Conservation (phyloP, 2,797 vertebrate genomes). For the Falco columbarius region DNA sequence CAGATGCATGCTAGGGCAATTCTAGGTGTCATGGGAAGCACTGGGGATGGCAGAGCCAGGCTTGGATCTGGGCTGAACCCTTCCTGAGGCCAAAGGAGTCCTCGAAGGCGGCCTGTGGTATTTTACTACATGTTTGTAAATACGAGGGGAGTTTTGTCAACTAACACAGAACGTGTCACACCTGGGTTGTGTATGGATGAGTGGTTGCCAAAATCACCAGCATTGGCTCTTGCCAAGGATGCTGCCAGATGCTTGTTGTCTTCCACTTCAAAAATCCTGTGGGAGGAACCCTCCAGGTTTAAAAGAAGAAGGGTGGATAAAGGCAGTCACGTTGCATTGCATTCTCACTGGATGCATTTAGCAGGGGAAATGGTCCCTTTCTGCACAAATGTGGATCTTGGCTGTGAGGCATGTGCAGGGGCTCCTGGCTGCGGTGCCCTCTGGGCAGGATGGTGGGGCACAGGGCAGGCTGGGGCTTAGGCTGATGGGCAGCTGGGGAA, state of each 20-base stretch:
- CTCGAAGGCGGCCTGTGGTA: not conserved
- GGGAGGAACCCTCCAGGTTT: not conserved
- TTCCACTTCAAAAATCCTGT: not conserved
- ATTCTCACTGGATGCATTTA: not conserved
- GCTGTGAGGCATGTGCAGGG: not conserved
- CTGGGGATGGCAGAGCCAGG: not conserved
- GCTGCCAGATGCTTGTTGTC: not conserved
- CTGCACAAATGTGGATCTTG: accelerated
- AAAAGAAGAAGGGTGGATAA: not conserved
- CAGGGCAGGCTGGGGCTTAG: too few species aligned
- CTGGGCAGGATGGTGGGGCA: not conserved
- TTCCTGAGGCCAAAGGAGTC: not conserved
- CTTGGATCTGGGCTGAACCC: not conserved
- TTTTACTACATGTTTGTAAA: not conserved
- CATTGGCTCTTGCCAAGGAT: not conserved
- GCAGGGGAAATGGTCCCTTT: not conserved
- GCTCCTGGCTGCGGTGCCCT: not conserved
- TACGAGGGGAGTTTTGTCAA: not conserved
- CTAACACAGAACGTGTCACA: too few species aligned
- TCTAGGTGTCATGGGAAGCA: not conserved
- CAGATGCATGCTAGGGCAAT: not conserved
- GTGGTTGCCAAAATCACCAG: not conserved
- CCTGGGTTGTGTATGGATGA: accelerated
- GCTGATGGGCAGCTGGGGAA: not conserved
- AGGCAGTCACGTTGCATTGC: accelerated